Base-by-base conservation (phyloP, 2,888 invertebrate genomes). In the Andrena fulva region DNA sequence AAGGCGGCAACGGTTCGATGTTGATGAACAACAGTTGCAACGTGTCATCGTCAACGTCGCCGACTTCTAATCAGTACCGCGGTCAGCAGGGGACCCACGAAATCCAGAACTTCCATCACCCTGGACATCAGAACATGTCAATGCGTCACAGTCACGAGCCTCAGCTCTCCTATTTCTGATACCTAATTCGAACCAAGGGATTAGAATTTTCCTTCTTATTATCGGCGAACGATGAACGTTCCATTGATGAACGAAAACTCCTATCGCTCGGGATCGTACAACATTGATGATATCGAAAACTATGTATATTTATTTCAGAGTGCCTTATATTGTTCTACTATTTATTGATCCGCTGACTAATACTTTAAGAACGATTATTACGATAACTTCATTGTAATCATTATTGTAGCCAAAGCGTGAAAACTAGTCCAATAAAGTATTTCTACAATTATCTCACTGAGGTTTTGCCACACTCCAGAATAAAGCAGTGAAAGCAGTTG, bases 1-100 rank as follows among this genome's bases (percentile, higher is more conserved):
- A 97, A 93, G 87, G 89, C 69, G 73, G 84, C 10, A 86, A 88
- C 33, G 72, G 88, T 29, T 87, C 90, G 35, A 86, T 91, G 84
- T 76, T 91, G 63, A 86, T 89, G 86, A 92, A 89, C 83, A 91
- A 89, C 87, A 91, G 89, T 87, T 91, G 91, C 79, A 87, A 87
- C 81, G 87, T 90, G 52, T 89, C 91, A 72, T 89, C 92, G 64
- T 90, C 92, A 48, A 89, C 88, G 62, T 82, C 90, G 66, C 83
- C 89, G 42, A 86, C 72, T 77, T 82, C 86, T 64, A 90, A 89
- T 88, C 91, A 91, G 80, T 87, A 87, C 70, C 88, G 89, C 20
- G 88, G 88, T 71, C 90, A 91, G 80, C 88, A 90, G 78, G 88
- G 85, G 60, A 54, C 80, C 48, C 89, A 90, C 56, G 91, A 91